phyloP scores from a whole-genome alignment of 1,140 invertebrate species.

The Thaumatotibia leucotreta region DNA sequence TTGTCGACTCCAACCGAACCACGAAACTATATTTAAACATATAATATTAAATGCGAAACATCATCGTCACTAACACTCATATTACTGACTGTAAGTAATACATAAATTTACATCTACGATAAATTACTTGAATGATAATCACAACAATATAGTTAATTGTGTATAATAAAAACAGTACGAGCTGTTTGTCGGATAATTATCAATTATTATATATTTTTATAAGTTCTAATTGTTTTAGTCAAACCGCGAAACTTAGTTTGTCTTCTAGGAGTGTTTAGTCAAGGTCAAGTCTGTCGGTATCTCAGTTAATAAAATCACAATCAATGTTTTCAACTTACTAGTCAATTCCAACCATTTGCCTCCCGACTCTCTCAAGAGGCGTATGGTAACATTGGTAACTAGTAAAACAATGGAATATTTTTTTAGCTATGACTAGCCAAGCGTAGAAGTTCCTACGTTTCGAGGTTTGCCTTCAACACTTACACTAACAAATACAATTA shows the following conservation, averaged over 20 bases:
- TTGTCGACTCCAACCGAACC: slow-evolving; percentile 42
- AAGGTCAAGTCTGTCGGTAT: no score
- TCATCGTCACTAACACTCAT: slow-evolving; percentile 43
- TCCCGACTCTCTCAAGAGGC: no score
- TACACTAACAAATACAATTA: slow-evolving; percentile 12
- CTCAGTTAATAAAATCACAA: no score
- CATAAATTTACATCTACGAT: slow-evolving; percentile 53
- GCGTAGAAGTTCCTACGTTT: neutral
- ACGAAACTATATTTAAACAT: slow-evolving; percentile 37
- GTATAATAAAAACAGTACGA: slow-evolving; percentile 20
- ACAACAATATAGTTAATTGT: slow-evolving; percentile 47
- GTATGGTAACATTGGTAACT: no score
- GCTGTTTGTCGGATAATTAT: slow-evolving; percentile 11
- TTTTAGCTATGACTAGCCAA: no score
- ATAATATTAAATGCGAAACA: slow-evolving; percentile 66
- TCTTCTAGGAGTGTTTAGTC: no score
- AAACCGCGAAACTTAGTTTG: neutral
- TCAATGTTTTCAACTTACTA: no score
- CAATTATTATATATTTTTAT: slow-evolving; percentile 13
- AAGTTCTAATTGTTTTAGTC: neutral
- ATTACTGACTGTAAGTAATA: slow-evolving; percentile 51
- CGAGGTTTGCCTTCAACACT: neutral
- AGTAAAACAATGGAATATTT: no score
- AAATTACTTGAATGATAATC: slow-evolving; percentile 53
- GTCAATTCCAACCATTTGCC: no score